These are phyloP conservation scores for Illadopsis cleaveri DNA, from an alignment of 2,113 vertebrate species.

Conservation along the genomic window DNA sequence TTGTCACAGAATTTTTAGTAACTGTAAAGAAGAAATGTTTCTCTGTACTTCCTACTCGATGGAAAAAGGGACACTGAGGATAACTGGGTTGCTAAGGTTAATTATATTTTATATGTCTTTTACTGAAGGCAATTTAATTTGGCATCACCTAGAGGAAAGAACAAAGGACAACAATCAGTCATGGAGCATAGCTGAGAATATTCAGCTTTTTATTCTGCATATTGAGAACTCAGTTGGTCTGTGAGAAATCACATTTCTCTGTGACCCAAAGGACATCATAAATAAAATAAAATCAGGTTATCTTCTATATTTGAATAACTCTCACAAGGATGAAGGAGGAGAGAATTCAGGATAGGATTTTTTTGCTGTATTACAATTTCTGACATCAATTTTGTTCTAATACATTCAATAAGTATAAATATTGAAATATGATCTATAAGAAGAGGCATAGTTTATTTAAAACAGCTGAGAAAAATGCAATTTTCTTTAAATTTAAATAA, in stretches of 20 bases:
- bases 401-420: neutral
- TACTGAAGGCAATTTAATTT: constrained; percentile 27
- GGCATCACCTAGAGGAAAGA: neutral
- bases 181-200: neutral
- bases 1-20: neutral
- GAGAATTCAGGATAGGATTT: neutral
- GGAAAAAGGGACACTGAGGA: neutral
- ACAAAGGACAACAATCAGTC: neutral
- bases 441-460: neutral
- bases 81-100: neutral
- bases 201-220: neutral
- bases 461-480: neutral
- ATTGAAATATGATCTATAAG: neutral
- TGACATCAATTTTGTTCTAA: neutral
- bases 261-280: neutral
- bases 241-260: neutral
- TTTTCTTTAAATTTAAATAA: neutral
- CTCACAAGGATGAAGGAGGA: neutral
- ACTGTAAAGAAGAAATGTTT: neutral
- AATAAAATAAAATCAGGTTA: neutral
- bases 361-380: neutral
- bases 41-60: neutral
- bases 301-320: neutral
- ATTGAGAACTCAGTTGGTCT: neutral
- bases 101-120: constrained; percentile 19